Evolutionary conservation across 2,797 vertebrate genomes (phyloP).

Genomic region (Corythornis leucogaster): DNA sequence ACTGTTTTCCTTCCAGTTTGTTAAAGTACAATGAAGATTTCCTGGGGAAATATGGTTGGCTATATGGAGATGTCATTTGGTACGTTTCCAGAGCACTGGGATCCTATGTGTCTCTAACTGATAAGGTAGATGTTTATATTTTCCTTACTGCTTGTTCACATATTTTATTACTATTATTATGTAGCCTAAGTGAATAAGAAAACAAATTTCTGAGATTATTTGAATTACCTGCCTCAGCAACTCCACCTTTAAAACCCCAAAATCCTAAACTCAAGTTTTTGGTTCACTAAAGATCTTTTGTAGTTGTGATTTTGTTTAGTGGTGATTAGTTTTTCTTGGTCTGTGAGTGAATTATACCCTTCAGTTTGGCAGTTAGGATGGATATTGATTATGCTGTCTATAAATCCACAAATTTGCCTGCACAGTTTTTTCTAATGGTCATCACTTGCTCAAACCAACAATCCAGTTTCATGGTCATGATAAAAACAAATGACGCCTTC

Average conservation of each 20-base stretch:
- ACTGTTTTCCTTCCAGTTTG: not conserved
- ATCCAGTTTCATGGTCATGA: not conserved
- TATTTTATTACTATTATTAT: not conserved
- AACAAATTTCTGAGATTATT: not conserved
- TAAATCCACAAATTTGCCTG: not conserved
- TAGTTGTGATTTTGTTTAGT: not conserved
- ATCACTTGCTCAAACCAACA: not conserved
- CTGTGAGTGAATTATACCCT: not conserved
- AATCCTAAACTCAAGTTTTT: not conserved
- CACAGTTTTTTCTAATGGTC: not conserved
- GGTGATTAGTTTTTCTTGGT: not conserved
- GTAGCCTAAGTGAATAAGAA: not conserved
- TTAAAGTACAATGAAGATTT: not conserved
- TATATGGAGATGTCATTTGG: not conserved
- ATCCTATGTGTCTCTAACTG: not conserved
- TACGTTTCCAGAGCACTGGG: not conserved
- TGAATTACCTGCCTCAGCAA: not conserved
- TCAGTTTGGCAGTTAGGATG: not conserved
- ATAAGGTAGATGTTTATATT: not conserved
- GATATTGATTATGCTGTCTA: fast-evolving
- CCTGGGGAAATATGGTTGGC: not conserved
- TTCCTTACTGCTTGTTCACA: not conserved
- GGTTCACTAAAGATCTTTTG: not conserved
- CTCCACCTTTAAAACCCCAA: not conserved
- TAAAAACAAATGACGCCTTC: not conserved